Evolutionary conservation across 2,797 vertebrate species (phyloP).

Genomic region (Phylloscopus collybita): DNA sequence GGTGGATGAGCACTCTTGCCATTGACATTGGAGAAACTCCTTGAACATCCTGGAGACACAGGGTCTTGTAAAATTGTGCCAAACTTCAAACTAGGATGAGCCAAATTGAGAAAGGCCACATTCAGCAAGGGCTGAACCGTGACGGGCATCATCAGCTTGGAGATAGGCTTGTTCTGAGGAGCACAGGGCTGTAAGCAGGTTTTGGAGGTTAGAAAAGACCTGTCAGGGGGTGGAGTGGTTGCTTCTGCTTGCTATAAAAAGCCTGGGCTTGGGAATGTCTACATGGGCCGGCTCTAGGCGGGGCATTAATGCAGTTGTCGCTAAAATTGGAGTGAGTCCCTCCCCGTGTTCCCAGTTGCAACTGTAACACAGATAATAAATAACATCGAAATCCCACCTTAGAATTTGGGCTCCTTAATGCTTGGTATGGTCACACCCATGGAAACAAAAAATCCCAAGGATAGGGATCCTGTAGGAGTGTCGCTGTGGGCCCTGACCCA

Average conservation of each 20-base stretch:
- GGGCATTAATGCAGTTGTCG: not conserved
- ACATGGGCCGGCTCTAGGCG: accelerated
- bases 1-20: not conserved
- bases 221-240: not conserved
- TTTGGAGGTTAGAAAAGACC: not conserved
- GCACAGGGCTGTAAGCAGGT: not conserved
- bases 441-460: not conserved
- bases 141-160: not conserved
- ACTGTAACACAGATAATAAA: slow-evolving; percentile 28
- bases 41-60: not conserved
- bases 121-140: accelerated
- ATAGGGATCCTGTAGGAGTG: accelerated
- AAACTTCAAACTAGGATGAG: not conserved
- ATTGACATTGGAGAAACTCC: not conserved
- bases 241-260: slow-evolving; percentile 50
- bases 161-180: not conserved
- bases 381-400: not conserved
- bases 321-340: not conserved
- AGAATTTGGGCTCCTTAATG: not conserved
- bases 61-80: not conserved
- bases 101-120: not conserved
- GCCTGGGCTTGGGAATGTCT: not conserved
- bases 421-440: accelerated
- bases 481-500: accelerated
- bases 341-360: not conserved